Evolutionary conservation across 2,797 vertebrate genomes (phyloP), one percentile per base, ranked within the genome.

Genomic region (Eleutherodactylus coqui): DNA sequence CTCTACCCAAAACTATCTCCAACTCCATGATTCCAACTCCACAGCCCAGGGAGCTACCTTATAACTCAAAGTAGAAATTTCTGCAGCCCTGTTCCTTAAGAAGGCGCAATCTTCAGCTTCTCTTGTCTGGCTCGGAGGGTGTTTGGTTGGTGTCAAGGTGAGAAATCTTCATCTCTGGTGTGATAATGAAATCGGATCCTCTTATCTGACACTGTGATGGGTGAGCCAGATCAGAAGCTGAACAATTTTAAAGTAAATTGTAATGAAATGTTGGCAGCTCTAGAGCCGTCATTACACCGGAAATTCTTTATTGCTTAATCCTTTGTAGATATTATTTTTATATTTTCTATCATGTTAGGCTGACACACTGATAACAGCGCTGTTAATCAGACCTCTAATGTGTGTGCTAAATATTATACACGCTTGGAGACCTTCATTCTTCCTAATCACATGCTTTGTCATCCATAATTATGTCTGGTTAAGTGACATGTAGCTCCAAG

Each of bases 221-320:
- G 24, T n/a, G 78, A n/a, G 49, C 45, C 43, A 49, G 60, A 45
- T 81, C 29, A 81, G 62, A 29, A 67, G 60, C 60, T 36, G 43
- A 32, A 17, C 17, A 21, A 69, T n/a, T 32, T 36, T 16, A 47
- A 32, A 49, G 43, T 24, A 70, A 70, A 70, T 69, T 49, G n/a
- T 53, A 70, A 0, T 53, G 29, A 38, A 70, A 49, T 38, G 32
- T 70, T 82, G 79, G 47, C 79, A 82, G 64, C 45, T 9, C 27
- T 38, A 53, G 29, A 82, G 47, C 79, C 47, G 41, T 49, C 43
- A 81, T 21, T 81, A 45, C 14, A 21, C 41, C 62, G 60, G 41
- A 83, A 84, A 84, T 67, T 36, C 73, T 51, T 77, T 84, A 77
- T 67, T 84, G 55, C 73, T 36, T n/a, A 64, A 77, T 84, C 62